phyloP scores from a whole-genome alignment of 2,888 invertebrate species.

The Leucozona laternaria region DNA sequence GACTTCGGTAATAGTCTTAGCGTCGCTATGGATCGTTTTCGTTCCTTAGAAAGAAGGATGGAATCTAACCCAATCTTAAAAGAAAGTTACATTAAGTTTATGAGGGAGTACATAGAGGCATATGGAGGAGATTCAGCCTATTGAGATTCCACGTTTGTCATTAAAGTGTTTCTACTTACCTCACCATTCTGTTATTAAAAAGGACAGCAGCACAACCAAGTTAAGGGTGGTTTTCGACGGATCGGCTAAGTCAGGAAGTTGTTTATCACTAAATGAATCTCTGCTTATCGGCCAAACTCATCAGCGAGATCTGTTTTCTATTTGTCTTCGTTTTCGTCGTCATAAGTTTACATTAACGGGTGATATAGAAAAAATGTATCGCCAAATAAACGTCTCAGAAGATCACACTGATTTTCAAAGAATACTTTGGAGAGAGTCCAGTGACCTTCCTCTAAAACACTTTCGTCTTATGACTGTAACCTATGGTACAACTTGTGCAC shows the following conservation, averaged over 20 bases:
- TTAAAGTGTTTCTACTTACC: slow-evolving; percentile 49
- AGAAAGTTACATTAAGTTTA: slow-evolving; percentile 10
- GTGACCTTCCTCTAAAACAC: slow-evolving; percentile 28
- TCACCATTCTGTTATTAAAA: slow-evolving; percentile 59
- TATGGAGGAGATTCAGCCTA: slow-evolving; percentile 43
- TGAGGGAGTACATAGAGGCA: slow-evolving; percentile 45
- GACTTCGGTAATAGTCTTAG: slow-evolving; percentile 6
- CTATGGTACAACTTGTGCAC: slow-evolving; percentile 63
- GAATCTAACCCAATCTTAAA: neutral
- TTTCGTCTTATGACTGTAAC: slow-evolving; percentile 51
- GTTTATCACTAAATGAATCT: slow-evolving; percentile 35
- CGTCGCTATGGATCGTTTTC: neutral
- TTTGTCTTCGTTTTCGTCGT: slow-evolving; percentile 41
- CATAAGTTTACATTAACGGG: slow-evolving; percentile 50
- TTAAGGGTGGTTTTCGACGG: neutral
- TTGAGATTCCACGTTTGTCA: slow-evolving; percentile 22
- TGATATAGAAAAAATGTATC: slow-evolving; percentile 64
- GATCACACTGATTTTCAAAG: slow-evolving; percentile 47
- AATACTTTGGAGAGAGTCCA: slow-evolving; percentile 50
- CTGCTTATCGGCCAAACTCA: slow-evolving; percentile 42
- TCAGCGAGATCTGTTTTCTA: slow-evolving; percentile 37
- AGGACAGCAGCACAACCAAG: slow-evolving; percentile 43
- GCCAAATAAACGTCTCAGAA: slow-evolving; percentile 43
- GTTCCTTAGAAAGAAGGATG: neutral
- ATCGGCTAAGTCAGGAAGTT: neutral